Percentiles rank a stretch among this genome's conserved stretches.
Conservation (phyloP, 2,888 invertebrate genomes). For the Epinotia nisella region DNA sequence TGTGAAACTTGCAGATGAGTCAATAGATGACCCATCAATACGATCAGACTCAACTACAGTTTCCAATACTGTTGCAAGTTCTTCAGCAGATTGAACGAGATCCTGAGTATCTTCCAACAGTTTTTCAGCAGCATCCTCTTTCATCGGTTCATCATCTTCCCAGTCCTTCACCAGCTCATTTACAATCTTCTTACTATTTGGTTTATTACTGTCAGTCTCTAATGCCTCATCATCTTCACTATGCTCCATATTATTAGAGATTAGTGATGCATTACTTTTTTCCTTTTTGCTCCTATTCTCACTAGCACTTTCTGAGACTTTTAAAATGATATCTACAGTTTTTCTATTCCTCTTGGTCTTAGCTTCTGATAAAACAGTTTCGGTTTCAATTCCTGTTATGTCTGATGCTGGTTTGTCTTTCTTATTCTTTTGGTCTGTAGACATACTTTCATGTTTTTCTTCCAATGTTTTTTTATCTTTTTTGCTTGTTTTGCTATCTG, state of each 20-base stretch:
- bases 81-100: slow-evolving; percentile 50
- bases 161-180: slow-evolving; percentile 84
- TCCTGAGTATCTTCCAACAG: slow-evolving; percentile 54
- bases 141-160: slow-evolving; percentile 74
- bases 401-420: slow-evolving; percentile 45
- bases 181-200: slow-evolving; percentile 68
- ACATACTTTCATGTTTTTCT: slow-evolving; percentile 48
- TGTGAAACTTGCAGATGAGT: slow-evolving; percentile 55
- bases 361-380: slow-evolving; percentile 44
- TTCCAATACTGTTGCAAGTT: slow-evolving; percentile 53
- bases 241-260: slow-evolving; percentile 16
- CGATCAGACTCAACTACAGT: slow-evolving; percentile 52
- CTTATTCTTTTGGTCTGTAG: slow-evolving; percentile 49
- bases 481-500: slow-evolving; percentile 46
- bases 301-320: slow-evolving; percentile 40
- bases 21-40: slow-evolving; percentile 54
- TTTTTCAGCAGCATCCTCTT: slow-evolving; percentile 54
- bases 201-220: slow-evolving; percentile 45
- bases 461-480: slow-evolving; percentile 48
- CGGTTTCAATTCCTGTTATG: neutral
- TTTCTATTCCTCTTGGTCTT: slow-evolving; percentile 46
- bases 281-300: slow-evolving; percentile 48
- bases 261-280: slow-evolving; percentile 38
- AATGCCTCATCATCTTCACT: slow-evolving; percentile 23
- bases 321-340: slow-evolving; percentile 36